Conservation (phyloP, 2,888 invertebrate species). For the Drosophila demipolita region DNA sequence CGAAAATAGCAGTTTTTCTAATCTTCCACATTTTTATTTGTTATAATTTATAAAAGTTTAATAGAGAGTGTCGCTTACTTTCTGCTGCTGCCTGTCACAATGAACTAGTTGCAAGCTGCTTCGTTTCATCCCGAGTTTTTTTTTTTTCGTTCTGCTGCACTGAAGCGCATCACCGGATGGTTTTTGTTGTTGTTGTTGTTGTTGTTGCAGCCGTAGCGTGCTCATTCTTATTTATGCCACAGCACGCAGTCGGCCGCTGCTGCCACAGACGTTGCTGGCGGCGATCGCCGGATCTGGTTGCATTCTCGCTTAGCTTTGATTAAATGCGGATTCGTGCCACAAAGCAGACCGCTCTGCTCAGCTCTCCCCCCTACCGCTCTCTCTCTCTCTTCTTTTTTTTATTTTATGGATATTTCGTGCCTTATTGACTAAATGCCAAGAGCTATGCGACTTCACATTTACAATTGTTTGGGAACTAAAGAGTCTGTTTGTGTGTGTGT, state of each 20-base stretch:
- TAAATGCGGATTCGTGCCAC: conserved; percentile 73
- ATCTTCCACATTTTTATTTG: background rate
- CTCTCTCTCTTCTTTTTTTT: conserved; percentile 30
- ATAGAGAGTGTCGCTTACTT: conserved; percentile 30
- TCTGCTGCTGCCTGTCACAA: conserved; percentile 37
- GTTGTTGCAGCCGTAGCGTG: conserved; percentile 53
- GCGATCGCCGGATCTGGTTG: conserved; percentile 49
- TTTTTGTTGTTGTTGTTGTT: conserved; percentile 19
- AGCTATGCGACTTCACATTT: conserved; percentile 14
- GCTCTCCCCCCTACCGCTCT: background rate
- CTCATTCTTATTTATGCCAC: conserved; percentile 67
- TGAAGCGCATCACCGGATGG: conserved; percentile 73
- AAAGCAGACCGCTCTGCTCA: conserved; percentile 10
- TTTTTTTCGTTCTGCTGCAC: conserved; percentile 65
- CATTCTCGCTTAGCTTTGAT: conserved; percentile 66
- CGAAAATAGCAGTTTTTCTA: background rate
- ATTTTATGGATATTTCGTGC: conserved; percentile 72
- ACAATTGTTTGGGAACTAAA: conserved; percentile 39
- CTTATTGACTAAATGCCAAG: conserved; percentile 52
- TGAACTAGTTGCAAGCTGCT: conserved; percentile 51
- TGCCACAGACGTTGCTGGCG: background rate
- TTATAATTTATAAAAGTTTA: background rate
- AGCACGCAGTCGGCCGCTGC: conserved; percentile 51
- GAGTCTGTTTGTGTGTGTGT: conserved; percentile 37
- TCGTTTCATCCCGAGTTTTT: conserved; percentile 27